Evolutionary conservation across 2,797 vertebrate species (phyloP).

Genomic region (Myiotriccus ornatus): DNA sequence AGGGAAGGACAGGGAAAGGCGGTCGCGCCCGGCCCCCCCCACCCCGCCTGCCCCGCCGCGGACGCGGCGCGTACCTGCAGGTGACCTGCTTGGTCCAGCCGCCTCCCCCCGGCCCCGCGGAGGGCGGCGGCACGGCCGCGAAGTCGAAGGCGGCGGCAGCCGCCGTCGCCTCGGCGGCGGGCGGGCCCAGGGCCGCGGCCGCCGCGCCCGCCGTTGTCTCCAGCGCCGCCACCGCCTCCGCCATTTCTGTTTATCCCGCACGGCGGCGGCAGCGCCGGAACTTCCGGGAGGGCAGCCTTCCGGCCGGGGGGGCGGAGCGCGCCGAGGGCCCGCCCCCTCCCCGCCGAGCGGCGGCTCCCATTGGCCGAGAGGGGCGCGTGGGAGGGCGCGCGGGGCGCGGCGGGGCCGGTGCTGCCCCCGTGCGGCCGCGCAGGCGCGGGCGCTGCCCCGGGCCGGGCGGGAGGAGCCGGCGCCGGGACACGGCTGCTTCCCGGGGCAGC

Average conservation of each 20-base stretch:
- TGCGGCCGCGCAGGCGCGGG: not conserved
- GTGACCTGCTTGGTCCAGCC: slow-evolving; percentile 96
- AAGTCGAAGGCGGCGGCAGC: slow-evolving; percentile 53
- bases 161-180: slow-evolving; percentile 43
- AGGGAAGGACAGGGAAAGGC: not conserved
- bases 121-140: slow-evolving; percentile 47
- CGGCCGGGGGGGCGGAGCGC: slow-evolving; percentile 32
- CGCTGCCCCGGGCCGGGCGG: not conserved
- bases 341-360: not conserved
- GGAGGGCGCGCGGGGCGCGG: not conserved
- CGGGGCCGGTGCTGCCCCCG: not conserved
- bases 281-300: slow-evolving; percentile 83
- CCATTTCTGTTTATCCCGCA: slow-evolving; percentile 98
- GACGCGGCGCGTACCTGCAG: slow-evolving; percentile 82
- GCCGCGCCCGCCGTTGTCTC: slow-evolving; percentile 73
- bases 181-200: not conserved
- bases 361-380: not conserved
- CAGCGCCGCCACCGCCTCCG: slow-evolving; percentile 89
- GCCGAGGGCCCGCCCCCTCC: not conserved
- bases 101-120: slow-evolving; percentile 61
- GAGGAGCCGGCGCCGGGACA: not conserved
- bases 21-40: not conserved
- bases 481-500: not conserved
- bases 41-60: not conserved
- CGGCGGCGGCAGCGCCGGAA: slow-evolving; percentile 82